Conservation (phyloP, 2,113 vertebrate species). For the Silurus glanis region DNA sequence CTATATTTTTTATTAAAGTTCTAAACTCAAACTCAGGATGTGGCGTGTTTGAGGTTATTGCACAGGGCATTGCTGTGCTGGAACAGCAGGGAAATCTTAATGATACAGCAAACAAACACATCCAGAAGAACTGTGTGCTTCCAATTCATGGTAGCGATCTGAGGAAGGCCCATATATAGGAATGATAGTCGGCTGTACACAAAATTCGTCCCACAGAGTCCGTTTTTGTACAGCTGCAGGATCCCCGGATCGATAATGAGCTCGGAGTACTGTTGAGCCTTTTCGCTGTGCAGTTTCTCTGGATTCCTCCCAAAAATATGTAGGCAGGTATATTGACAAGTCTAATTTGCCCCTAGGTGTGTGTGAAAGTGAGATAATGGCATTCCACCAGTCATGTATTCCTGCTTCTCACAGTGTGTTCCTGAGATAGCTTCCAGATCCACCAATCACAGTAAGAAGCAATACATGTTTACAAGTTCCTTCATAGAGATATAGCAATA, state of each 20-base stretch:
- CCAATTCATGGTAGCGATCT: background rate
- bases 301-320: background rate
- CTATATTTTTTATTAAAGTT: too few species aligned
- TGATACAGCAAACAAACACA: background rate
- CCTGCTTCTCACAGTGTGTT: background rate
- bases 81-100: background rate
- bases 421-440: background rate
- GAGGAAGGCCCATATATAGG: background rate
- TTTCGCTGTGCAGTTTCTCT: background rate
- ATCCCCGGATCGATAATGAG: background rate
- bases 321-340: background rate
- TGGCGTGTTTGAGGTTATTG: background rate
- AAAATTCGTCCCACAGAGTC: background rate
- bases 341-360: background rate
- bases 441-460: background rate
- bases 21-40: too few species aligned
- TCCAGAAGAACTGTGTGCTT: background rate
- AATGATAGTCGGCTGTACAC: background rate
- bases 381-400: background rate
- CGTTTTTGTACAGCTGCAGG: background rate
- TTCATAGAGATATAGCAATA: too few species aligned
- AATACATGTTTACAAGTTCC: background rate
- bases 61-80: background rate
- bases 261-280: background rate
- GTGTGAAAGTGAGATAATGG: background rate